Evolutionary conservation across 2,113 vertebrate genomes (phyloP), one percentile per base, ranked within the genome.

Genomic region (Percina caprodes): DNA sequence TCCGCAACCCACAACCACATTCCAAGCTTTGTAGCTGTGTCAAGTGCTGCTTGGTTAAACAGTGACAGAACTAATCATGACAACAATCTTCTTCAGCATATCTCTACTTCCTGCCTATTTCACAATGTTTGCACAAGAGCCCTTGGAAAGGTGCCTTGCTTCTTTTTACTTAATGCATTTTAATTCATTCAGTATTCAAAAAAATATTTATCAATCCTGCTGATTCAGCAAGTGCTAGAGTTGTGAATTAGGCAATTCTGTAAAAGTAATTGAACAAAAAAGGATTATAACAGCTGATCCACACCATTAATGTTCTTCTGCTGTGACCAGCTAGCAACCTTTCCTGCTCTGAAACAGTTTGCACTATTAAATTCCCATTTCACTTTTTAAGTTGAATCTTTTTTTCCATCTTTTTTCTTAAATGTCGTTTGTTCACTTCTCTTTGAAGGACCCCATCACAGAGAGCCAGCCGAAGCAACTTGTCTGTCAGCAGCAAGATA

Each of bases 41-140:
- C 77, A 85, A 52, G 16, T 58, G 55, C 74, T 21, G 13, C 69
- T 49, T 19, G 26, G 90, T 92, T 91, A 91, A 89, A 90, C 70
- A 92, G 30, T 92, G 55, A 89, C 84, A 80, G 60, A 84, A 18
- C 46, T n/a, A 35, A 55, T 84, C 35, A 59, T 30, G 55, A 71
- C 60, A 76, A 48, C 66, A 74, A 4, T 69, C 54, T 18, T 66
- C 54, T 33, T 76, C 33, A 9, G 48, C 14, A 0, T 45, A 7
- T 67, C 59, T 70, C 72, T 56, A 55, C 69, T n/a, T 46, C 6
- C 61, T 5, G 46, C 56, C 42, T 35, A 42, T 85, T 91, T 60
- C 71, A 58, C 66, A 85, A 68, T 79, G 77, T 84, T 86, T 85
- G 48, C 80, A 67, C 73, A 61, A 48, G 52, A 24, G 21, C n/a